Base-by-base conservation (phyloP, 1,140 invertebrate genomes). In the Apis florea region DNA sequence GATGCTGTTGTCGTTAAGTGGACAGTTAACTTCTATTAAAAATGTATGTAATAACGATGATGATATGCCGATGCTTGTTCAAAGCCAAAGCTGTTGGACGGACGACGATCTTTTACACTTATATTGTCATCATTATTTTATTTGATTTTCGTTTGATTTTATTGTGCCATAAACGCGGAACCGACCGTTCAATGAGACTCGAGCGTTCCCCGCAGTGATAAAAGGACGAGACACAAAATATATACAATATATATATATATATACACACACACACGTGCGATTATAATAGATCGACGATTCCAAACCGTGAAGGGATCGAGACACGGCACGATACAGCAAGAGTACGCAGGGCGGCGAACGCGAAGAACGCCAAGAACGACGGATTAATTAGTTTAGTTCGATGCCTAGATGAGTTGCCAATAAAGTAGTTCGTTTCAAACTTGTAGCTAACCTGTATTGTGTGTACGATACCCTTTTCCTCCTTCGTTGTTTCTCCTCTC, bases 351-450 rank as follows among this genome's bases (percentile, higher is more conserved):
- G 70, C 70, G 79, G 83, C 85, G 79, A 64, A 86, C 85, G 69
- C 79, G 76, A 75, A 87, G 74, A 82, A 83, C 68, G 73, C 79
- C 81, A 73, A 77, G 69, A 69, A 87, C 67, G 73, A 88, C 84
- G 69, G 82, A 85, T 82, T 68, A 54, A 61, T 67, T 93, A 93
- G 92, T 90, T 92, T 93, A 93, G 92, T 85, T 92, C 82, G 88
- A 92, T 93, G 92, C 92, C 90, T 93, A 93, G 92, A 92, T 87
- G 90, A 92, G 92, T 93, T 93, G 93, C 93, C 92, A 93, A 93
- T 93, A 93, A 93, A 93, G 93, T 93, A 93, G 93, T 92, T 89
- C 63, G 85, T 93, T 93, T 90, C 92, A 92, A 93, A 93, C 90
- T 93, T 89, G 93, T 93, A 93, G 93, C 92, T 93, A 93, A 93